phyloP scores from a whole-genome alignment of 2,797 vertebrate species.

The Molossus alvarezi region DNA sequence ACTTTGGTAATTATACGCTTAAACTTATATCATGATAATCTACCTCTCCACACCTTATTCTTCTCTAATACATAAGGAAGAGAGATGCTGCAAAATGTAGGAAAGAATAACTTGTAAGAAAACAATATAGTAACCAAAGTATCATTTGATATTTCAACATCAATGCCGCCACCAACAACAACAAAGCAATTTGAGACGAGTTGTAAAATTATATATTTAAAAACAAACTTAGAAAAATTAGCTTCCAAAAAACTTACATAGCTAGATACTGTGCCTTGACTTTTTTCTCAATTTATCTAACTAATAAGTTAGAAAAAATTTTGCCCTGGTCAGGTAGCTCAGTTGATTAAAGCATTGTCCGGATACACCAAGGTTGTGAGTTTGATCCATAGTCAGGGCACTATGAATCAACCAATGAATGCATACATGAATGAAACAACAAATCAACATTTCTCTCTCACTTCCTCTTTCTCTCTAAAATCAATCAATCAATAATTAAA shows the following conservation, averaged over 20 bases:
- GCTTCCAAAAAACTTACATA: background rate
- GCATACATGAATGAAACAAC: background rate
- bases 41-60: background rate
- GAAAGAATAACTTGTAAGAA: background rate
- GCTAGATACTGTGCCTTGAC: background rate
- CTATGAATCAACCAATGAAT: background rate
- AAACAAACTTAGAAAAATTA: conserved; percentile 9
- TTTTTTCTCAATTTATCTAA: background rate
- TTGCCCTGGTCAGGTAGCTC: background rate
- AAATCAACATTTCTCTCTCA: background rate
- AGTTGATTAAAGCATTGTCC: background rate
- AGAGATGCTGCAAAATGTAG: background rate
- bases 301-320: background rate
- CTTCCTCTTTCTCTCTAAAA: background rate
- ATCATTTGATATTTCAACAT: background rate
- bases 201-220: background rate
- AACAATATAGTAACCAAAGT: background rate
- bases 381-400: background rate
- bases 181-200: background rate
- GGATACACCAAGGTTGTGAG: background rate
- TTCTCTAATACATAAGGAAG: background rate
- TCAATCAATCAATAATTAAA: background rate
- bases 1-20: background rate
- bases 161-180: background rate
- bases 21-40: background rate